phyloP scores from a whole-genome alignment of 1,140 invertebrate genomes.

The Musca domestica region DNA sequence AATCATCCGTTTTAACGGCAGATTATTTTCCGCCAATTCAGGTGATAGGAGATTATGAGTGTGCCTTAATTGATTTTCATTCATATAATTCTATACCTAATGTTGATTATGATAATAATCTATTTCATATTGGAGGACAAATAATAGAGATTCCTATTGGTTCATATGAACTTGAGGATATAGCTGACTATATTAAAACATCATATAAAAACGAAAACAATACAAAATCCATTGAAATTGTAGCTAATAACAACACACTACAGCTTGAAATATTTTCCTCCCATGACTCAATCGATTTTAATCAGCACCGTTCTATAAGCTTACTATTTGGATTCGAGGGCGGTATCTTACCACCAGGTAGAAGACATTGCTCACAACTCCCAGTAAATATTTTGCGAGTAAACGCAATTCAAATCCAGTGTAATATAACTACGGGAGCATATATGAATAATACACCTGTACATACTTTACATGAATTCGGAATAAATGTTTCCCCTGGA shows the following conservation, averaged over 20 bases:
- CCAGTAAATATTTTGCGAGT: constrained; percentile 33
- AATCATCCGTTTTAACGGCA: constrained; percentile 24
- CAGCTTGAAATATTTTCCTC: too few relatives aligned
- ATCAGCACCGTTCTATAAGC: too few relatives aligned
- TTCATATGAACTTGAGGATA: constrained; percentile 47
- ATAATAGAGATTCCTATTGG: constrained; percentile 42
- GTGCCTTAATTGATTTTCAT: constrained; percentile 42
- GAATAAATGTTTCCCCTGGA: constrained; percentile 32
- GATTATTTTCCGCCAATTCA: constrained; percentile 35
- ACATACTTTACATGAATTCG: constrained; percentile 46
- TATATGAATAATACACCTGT: constrained; percentile 37
- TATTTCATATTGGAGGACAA: constrained; percentile 43
- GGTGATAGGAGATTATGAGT: constrained; percentile 32
- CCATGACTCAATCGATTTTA: too few relatives aligned
- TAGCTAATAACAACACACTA: constrained; percentile 17
- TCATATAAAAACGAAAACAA: background rate
- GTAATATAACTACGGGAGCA: constrained; percentile 35
- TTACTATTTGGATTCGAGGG: constrained; percentile 31
- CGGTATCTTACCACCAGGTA: constrained; percentile 24
- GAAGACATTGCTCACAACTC: constrained; percentile 27
- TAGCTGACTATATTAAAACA: constrained; percentile 10
- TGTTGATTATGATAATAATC: constrained; percentile 42
- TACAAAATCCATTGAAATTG: background rate
- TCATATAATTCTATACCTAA: constrained; percentile 51
- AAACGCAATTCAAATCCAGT: constrained; percentile 32